Conservation (phyloP, 2,113 vertebrate species). For the Tachycineta bicolor region DNA sequence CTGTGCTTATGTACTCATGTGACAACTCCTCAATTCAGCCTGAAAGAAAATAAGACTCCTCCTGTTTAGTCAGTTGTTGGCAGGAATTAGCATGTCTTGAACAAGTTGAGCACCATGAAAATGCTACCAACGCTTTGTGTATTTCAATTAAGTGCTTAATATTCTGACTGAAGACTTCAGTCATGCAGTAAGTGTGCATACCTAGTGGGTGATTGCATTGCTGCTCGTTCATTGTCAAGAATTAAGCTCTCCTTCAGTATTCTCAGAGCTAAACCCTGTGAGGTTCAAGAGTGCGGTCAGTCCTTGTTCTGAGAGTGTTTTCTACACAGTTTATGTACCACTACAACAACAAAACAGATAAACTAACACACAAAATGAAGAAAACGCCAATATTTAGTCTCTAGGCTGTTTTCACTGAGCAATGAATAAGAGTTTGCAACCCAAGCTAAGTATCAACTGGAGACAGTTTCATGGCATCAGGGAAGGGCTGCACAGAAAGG, state of each 20-base stretch:
- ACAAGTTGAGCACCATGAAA: not conserved
- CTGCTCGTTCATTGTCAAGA: not conserved
- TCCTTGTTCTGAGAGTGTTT: not conserved
- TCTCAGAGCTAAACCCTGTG: not conserved
- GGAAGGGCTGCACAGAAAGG: not conserved
- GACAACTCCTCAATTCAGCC: not conserved
- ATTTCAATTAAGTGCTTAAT: not conserved
- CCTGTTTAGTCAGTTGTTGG: not conserved
- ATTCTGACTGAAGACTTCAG: not conserved
- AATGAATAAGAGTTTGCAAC: not conserved
- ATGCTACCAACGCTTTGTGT: not conserved
- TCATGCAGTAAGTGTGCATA: rapidly evolving
- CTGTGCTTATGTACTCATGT: not conserved
- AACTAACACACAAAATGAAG: not conserved
- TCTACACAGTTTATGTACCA: not conserved
- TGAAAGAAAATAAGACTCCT: not conserved
- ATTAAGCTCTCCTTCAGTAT: not conserved
- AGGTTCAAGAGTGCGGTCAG: not conserved
- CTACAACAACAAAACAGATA: not conserved
- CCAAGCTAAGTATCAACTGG: not conserved
- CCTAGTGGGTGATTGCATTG: not conserved
- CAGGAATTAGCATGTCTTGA: not conserved
- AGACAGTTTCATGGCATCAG: not conserved
- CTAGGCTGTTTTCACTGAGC: not conserved
- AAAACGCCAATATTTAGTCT: not conserved